Base-by-base conservation (phyloP, 2,797 vertebrate genomes). In the Halcyon chelicuti region DNA sequence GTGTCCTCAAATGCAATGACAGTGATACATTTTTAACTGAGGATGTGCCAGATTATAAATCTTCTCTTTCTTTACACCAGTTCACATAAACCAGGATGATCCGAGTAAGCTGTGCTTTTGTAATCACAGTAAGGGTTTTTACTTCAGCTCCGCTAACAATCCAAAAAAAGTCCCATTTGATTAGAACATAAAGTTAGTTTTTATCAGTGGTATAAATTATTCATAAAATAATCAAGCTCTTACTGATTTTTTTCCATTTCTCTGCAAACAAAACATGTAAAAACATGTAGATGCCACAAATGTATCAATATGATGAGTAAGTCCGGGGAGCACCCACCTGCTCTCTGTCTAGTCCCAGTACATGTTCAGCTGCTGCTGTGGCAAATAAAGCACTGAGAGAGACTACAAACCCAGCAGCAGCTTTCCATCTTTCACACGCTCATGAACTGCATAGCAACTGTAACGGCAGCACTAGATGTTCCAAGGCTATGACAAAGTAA, bases 11-110 rank as follows among this genome's bases (percentile, higher is more conserved):
- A 65, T 62, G 29, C 49, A 86, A 9, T 47, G 85, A 86, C 80
- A 95, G 63, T 55, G 67, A 93, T 49, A 70, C 67, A 81, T 66
- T 86, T 87, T 74, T 49, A 96, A 89, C 9, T 52, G 88, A 89
- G 47, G 65, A 80, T 51, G 61, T 93, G 95, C 80, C 93, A 97
- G 57, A 85, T 65, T 42, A 72, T 40, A 93, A 95, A 93, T 71
- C 66, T 14, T 70, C 31, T 66, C 31, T 62, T 84, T 62, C 54
- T 91, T 95, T 79, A 85, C 10, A 75, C 8, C 26, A 65, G 46
- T 70, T 75, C 68, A 21, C 13, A 42, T 40, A 73, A 84, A 95
- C 77, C 62, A 57, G 57, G 31, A 82, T 71, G 4, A 82, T 61
- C 51, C 77, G 54, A 5, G 33, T 77, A 71, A 77, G 5, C 20